Evolutionary conservation across 1,140 invertebrate genomes (phyloP), one percentile per base, ranked within the genome.

Genomic region (Vollenhovia emeryi): DNA sequence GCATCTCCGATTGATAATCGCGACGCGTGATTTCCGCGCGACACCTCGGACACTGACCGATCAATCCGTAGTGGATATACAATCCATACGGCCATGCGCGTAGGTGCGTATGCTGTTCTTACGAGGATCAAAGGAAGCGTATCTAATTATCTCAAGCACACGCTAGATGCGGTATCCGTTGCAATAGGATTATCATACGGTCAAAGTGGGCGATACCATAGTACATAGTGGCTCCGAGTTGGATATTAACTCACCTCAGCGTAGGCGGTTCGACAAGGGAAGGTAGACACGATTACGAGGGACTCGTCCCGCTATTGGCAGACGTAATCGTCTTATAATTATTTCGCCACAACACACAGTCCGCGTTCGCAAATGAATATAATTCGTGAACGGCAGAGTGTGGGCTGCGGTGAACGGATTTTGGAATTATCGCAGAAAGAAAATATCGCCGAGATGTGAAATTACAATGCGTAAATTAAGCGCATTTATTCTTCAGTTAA

Each of bases 131-230:
- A 82, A 82, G 78, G 78, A 82, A 82, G 50, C 78, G 66, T 73
- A 73, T 71, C 78, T 82, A 82, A 82, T 82, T 82, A 82, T 73
- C 66, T 82, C 43, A 69, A 73, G 64, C 66, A 73, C 27, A 82
- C 50, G 78, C 48, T 43, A 43, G 64, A 80, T 36, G 50, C 52
- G 43, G 50, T 43, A 82, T 73, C 78, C 5, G 78, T 55, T 57
- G 66, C 78, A 73, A 82, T 82, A 71, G 78, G 78, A 82, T 82
- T 82, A 80, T 55, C 78, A 43, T 71, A 82, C 24, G 78, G 50
- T 59, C 66, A 82, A 73, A 82, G 66, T 82, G 78, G 78, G 36
- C 48, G 78, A 45, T 82, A 57, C 57, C 18, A 52, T 68, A 27
- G 62, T 79, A 68, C 62, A 79, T 21, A 33, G 76, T 40, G 21